A percentile compares a stretch with the other conserved stretches of the same genome.
phyloP scores from a whole-genome alignment of 2,797 vertebrate genomes.

The Acomys russatus region DNA sequence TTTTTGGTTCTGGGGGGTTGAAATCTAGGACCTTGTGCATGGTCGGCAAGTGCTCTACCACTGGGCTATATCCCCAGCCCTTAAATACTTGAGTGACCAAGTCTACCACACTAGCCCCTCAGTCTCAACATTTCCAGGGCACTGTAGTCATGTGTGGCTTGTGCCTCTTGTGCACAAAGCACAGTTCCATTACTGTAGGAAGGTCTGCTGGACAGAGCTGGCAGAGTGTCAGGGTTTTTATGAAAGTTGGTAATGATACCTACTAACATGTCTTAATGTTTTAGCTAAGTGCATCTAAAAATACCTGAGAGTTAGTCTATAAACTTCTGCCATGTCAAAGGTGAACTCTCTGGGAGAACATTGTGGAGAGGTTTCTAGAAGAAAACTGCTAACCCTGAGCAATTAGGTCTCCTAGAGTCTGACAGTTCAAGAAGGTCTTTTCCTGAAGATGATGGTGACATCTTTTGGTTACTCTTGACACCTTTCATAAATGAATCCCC shows the following conservation, averaged over 20 bases:
- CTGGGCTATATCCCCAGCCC: background rate
- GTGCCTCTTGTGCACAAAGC: background rate
- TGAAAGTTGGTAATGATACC: background rate
- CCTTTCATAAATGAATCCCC: slow-evolving; percentile 53
- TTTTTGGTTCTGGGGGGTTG: background rate
- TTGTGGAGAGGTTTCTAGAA: background rate
- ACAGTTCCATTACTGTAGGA: background rate
- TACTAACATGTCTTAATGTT: slow-evolving; percentile 55
- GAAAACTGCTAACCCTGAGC: background rate
- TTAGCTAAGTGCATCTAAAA: slow-evolving; percentile 37
- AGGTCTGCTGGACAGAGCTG: background rate
- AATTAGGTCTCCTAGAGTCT: slow-evolving; percentile 56
- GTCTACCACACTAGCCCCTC: background rate
- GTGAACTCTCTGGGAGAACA: slow-evolving; percentile 13
- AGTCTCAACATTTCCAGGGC: background rate
- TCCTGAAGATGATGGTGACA: background rate
- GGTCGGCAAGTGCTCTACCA: background rate
- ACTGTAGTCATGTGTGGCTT: no score
- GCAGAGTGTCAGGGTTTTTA: background rate
- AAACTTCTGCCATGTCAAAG: slow-evolving; percentile 15
- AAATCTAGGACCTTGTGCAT: background rate
- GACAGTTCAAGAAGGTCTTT: slow-evolving; percentile 28
- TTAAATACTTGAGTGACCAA: slow-evolving; percentile 26
- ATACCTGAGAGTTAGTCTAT: background rate
- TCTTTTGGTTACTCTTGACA: slow-evolving; percentile 49